Base-by-base conservation (phyloP, 2,797 vertebrate genomes). In the Poeciliopsis presidionis region DNA sequence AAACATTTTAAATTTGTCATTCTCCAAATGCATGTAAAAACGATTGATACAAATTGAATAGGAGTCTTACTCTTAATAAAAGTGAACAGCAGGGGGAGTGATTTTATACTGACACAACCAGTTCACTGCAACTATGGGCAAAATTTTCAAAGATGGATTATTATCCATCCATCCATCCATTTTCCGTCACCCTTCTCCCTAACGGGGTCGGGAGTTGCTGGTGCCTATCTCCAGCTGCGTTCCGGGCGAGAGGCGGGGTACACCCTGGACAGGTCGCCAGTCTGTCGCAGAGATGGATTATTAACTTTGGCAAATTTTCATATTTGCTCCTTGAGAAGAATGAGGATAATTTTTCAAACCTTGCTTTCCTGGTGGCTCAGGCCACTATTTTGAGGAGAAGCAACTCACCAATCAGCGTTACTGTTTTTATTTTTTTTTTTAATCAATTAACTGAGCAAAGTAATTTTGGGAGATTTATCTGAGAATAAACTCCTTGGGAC, bases 71-170 rank as follows among this genome's bases (percentile, higher is more conserved):
- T 12, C 7, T 25, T 41, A 41, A 25, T 28, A 67, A 67, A 22
- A 65, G 18, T 33, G 30, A 18, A 65, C 30, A 65, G 45, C 28
- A 25, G 36, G 30, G 14, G 45, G 16, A 11, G 8, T 49, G 36
- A 39, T 13, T 72, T 61, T 13, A 67, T 47, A 51, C 47, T 49
- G 33, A 81, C 81, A 36, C 55, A 80, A 59, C 8, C 6, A 28
- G 12, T 4, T 30, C 7, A 25, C 12, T 45, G 70, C 16, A 71
- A 2, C 7, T 53, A 39, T 25, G 11, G 11, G 4, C 36, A 67
- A 22, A 22, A 18, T 67, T 67, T 67, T 41, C 2, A 3, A 67
- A 20, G 59, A 12, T 30, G 20, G 49, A 22, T 57, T 30, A 51
- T 57, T 30, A 59, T 30, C 30, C 30, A 30, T 30, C 30, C 30